phyloP scores from a whole-genome alignment of 2,113 vertebrate species.

The Pavo muticus region DNA sequence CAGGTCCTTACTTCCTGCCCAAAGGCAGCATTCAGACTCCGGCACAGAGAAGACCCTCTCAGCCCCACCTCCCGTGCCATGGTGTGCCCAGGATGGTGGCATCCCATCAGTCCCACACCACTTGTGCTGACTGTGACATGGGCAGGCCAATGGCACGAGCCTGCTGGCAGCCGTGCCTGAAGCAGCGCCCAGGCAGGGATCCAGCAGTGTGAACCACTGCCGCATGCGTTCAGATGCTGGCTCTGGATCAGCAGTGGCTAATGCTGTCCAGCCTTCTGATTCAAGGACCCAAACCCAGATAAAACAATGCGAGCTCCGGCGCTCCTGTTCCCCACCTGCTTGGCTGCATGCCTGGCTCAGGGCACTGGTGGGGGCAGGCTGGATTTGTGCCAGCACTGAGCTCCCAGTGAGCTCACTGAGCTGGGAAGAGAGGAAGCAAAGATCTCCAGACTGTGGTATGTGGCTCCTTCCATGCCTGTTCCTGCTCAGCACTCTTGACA shows the following conservation, averaged over 20 bases:
- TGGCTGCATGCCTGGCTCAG: neutral
- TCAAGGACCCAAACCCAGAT: neutral
- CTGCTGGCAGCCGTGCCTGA: slow-evolving; percentile 19
- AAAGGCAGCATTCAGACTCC: neutral
- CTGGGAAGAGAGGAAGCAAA: neutral
- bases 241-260: neutral
- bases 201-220: neutral
- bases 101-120: neutral
- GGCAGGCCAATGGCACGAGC: neutral
- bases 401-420: neutral
- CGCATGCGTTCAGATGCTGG: slow-evolving; percentile 7
- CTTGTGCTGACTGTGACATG: neutral
- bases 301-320: neutral
- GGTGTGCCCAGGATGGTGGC: neutral
- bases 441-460: neutral
- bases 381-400: neutral
- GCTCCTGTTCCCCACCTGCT: neutral
- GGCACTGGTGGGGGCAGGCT: neutral
- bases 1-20: neutral
- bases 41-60: neutral
- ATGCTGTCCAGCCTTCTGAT: neutral
- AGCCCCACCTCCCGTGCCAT: neutral
- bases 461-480: neutral
- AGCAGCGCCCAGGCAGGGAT: slow-evolving; percentile 19
- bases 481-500: neutral